Evolutionary conservation across 2,797 vertebrate genomes (phyloP), one percentile per base, ranked within the genome.

Genomic region (Coluber constrictor): DNA sequence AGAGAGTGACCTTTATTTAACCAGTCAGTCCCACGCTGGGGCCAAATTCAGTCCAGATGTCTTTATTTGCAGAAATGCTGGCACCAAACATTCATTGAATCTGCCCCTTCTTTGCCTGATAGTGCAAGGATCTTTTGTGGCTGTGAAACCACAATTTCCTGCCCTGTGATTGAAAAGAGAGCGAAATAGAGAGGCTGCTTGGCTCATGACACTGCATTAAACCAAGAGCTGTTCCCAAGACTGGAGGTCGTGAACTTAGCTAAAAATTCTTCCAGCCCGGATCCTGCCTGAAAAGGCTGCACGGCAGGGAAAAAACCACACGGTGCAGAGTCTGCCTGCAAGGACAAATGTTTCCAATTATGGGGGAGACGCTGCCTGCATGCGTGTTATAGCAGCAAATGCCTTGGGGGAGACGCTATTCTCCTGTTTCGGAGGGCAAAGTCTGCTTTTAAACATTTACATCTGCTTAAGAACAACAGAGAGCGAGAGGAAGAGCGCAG

Each of bases 331-430:
- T 93, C 94, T 83, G 63, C 92, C 93, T 0, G 94, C 90, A 2
- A 93, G 91, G 95, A 95, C 95, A 86, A 96, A 93, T 95, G 95
- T 92, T 96, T 96, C 95, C 96, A 96, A 96, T 96, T 96, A 96
- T 88, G 51, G 1, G 1, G 3, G 0, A 3, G 94, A 89, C 92
- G 63, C 90, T 89, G 94, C 59, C 1, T 90, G 94, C 3, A 0
- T 57, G 94, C 90, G 93, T 90, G 95, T 93, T 92, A 61, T 91
- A 92, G 74, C 90, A 25, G 93, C 89, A 93, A 2, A 87, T 0
- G 93, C 96, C 11, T 0, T 70, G 63, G 92, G 95, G 1, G 55
- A 88, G 94, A 93, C 86, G 25, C 94, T 93, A 92, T 86, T 96
- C 92, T 95, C 94, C 92, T 91, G 0, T 86, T 93, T 2, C 94